These are phyloP conservation scores for Felis catus DNA, from an alignment of 2,113 vertebrate species.

Conservation along the genomic window DNA sequence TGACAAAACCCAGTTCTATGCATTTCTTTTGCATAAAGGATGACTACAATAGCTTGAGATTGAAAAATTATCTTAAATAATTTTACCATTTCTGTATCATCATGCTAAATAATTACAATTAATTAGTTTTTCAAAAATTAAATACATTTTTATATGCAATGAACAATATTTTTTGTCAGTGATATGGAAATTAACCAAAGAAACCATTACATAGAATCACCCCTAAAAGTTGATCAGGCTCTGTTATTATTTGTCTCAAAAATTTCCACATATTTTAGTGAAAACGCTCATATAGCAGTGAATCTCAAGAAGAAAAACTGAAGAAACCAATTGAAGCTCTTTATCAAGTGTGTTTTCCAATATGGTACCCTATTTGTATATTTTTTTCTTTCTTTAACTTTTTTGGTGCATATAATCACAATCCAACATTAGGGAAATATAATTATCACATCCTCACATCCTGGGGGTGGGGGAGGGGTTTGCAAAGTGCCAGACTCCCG, in stretches of 20 bases:
- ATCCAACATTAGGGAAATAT: not conserved
- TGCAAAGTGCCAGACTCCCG: not conserved
- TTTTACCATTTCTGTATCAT: not conserved
- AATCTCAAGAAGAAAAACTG: not conserved
- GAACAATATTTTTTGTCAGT: not conserved
- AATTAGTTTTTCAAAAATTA: not conserved
- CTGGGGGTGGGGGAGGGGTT: rapidly evolving
- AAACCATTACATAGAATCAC: not conserved
- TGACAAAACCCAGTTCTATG: not conserved
- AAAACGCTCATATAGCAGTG: not conserved
- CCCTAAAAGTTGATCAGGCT: not conserved
- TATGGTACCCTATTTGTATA: not conserved
- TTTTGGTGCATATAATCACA: not conserved
- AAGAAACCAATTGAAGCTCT: not conserved
- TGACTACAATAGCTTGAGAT: not conserved
- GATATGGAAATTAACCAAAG: not conserved
- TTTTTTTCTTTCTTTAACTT: not conserved
- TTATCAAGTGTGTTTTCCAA: not conserved
- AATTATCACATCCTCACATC: not conserved
- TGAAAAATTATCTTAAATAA: not conserved
- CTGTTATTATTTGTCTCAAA: not conserved
- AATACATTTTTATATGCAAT: not conserved
- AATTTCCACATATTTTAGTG: not conserved
- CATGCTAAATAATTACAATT: not conserved
- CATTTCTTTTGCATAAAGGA: not conserved